Percentiles rank a stretch among this genome's conserved stretches.
Conservation (phyloP, 2,797 vertebrate genomes). For the Lacerta viridis region DNA sequence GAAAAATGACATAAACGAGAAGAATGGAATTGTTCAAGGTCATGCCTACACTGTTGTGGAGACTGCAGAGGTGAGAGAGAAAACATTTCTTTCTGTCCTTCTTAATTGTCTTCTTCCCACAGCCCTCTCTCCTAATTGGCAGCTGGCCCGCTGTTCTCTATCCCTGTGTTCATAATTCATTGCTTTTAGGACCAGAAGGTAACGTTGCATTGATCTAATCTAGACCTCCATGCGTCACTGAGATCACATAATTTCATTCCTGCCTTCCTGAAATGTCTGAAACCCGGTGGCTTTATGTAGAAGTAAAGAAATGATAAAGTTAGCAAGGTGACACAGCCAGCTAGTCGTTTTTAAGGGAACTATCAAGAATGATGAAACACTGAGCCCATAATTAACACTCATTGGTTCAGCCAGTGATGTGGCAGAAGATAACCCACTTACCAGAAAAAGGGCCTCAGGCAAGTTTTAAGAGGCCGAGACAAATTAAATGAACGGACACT, state of each 20-base stretch:
- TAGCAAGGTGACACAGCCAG: neutral
- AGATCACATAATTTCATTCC: conserved; percentile 8
- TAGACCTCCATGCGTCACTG: neutral
- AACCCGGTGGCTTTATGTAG: neutral
- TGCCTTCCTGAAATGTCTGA: conserved; percentile 4
- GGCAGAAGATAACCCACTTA: conserved; percentile 24
- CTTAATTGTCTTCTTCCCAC: neutral
- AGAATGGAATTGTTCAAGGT: conserved; percentile 77
- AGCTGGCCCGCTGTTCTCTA: neutral
- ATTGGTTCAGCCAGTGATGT: conserved; percentile 13
- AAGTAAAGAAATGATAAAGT: conserved; percentile 23
- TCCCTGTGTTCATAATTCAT: conserved; percentile 4
- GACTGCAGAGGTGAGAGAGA: conserved; percentile 73
- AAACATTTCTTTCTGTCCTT: neutral
- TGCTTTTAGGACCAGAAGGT: neutral
- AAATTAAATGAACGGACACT: conserved; percentile 29
- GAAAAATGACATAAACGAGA: conserved; percentile 36
- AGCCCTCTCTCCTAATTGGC: neutral
- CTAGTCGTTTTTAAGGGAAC: neutral
- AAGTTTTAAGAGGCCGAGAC: conserved; percentile 23
- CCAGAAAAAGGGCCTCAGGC: conserved; percentile 4
- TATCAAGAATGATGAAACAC: conserved; percentile 15
- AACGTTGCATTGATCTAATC: neutral
- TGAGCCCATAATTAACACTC: conserved; percentile 12
- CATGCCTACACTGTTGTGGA: conserved; percentile 81